Percentiles rank a stretch among this genome's conserved stretches.
Conservation (phyloP, 2,797 vertebrate genomes). For the Lithobates pipiens region DNA sequence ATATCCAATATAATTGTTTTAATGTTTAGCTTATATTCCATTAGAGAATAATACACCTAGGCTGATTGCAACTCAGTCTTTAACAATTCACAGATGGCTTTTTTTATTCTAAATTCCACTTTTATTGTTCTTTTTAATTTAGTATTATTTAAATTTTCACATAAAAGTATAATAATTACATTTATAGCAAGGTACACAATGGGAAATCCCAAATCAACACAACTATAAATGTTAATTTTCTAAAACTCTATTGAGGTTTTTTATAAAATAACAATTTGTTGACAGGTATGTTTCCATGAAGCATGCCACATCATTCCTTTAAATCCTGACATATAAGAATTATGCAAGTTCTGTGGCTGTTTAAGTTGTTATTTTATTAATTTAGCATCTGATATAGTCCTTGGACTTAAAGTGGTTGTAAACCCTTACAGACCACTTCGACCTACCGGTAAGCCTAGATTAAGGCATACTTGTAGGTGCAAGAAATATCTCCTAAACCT, state of each 20-base stretch:
- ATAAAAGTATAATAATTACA: background rate
- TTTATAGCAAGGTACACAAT: background rate
- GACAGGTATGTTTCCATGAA: background rate
- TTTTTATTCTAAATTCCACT: background rate
- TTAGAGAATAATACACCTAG: background rate
- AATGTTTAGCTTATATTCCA: constrained; percentile 3
- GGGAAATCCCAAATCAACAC: background rate
- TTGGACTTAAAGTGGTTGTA: too few relatives aligned
- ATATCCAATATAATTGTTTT: constrained; percentile 3
- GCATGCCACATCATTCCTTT: too few relatives aligned
- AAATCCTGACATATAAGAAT: too few relatives aligned
- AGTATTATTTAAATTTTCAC: background rate
- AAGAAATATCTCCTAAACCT: too few relatives aligned
- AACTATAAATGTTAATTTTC: background rate
- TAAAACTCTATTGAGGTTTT: background rate
- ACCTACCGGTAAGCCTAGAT: too few relatives aligned
- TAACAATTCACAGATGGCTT: background rate
- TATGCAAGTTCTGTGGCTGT: too few relatives aligned
- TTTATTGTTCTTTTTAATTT: background rate
- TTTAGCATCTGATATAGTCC: background rate
- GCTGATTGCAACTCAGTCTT: background rate
- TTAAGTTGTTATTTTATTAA: background rate
- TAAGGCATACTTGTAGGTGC: too few relatives aligned
- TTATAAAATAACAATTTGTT: background rate
- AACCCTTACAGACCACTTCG: too few relatives aligned